Conservation (phyloP, 2,888 invertebrate genomes). For the Rhamnusium bicolor region DNA sequence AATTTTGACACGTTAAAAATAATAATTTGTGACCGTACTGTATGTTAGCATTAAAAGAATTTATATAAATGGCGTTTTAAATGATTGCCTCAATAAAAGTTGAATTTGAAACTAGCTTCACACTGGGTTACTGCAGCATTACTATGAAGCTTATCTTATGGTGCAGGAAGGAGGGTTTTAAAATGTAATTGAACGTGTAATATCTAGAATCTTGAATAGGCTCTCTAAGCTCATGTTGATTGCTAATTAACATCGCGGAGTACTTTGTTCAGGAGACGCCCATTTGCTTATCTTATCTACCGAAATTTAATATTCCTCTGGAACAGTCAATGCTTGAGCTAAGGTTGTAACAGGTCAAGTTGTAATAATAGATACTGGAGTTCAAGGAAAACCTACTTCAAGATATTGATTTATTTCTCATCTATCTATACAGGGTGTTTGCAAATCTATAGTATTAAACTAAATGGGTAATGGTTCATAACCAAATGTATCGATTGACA, state of each 20-base stretch:
- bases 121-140: constrained; percentile 11
- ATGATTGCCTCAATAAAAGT: not conserved
- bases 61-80: not conserved
- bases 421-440: too few relatives aligned
- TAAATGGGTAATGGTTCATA: too few relatives aligned
- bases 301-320: constrained; percentile 19
- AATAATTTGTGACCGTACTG: too few relatives aligned
- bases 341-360: too few relatives aligned
- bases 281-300: constrained; percentile 18
- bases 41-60: too few relatives aligned
- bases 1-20: too few relatives aligned
- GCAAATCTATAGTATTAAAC: too few relatives aligned
- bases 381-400: too few relatives aligned
- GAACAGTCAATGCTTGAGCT: not conserved
- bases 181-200: constrained; percentile 33
- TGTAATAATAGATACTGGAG: too few relatives aligned
- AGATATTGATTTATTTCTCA: too few relatives aligned
- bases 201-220: constrained; percentile 26
- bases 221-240: constrained; percentile 30
- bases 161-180: constrained; percentile 25
- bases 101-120: not conserved
- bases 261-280: constrained; percentile 4
- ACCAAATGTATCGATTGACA: too few relatives aligned
- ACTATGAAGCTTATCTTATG: constrained; percentile 23
- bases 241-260: constrained; percentile 24